Percentiles rank a stretch among this genome's conserved stretches.
phyloP scores from a whole-genome alignment of 2,113 vertebrate genomes.

The Phoxinus phoxinus region DNA sequence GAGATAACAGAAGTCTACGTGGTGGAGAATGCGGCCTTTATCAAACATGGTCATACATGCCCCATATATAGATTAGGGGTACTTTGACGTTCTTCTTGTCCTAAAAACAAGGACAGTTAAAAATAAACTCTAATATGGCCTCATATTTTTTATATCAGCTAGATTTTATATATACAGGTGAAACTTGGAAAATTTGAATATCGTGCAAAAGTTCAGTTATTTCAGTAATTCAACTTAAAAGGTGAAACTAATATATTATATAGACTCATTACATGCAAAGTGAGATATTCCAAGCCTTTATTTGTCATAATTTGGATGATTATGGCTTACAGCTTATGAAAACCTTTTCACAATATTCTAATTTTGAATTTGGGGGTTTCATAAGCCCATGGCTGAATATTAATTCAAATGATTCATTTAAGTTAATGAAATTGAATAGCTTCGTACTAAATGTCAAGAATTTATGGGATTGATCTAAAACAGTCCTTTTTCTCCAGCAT shows the following conservation, averaged over 20 bases:
- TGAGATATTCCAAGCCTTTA: too few relatives aligned
- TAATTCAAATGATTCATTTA: not conserved
- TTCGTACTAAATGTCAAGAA: not conserved
- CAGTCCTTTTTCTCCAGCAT: conserved; percentile 73
- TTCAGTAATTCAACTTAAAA: too few relatives aligned
- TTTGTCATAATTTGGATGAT: too few relatives aligned
- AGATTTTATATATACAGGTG: not conserved
- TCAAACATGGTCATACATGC: not conserved
- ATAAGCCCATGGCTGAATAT: not conserved
- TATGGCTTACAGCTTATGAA: too few relatives aligned
- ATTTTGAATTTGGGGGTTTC: too few relatives aligned
- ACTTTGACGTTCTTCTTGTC: not conserved
- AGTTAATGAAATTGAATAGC: not conserved
- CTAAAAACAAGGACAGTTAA: not conserved
- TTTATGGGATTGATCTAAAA: not conserved
- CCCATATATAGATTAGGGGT: not conserved
- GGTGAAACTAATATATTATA: too few relatives aligned
- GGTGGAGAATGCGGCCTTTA: not conserved
- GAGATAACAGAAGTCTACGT: not conserved
- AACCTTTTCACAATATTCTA: too few relatives aligned
- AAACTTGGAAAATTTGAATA: too few relatives aligned
- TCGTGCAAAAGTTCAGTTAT: too few relatives aligned
- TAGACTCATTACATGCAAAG: too few relatives aligned
- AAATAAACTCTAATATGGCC: not conserved
- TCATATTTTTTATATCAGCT: too few relatives aligned